These are phyloP conservation scores for Drosophila lini DNA, from an alignment of 1,140 invertebrate species.

Conservation along the genomic window DNA sequence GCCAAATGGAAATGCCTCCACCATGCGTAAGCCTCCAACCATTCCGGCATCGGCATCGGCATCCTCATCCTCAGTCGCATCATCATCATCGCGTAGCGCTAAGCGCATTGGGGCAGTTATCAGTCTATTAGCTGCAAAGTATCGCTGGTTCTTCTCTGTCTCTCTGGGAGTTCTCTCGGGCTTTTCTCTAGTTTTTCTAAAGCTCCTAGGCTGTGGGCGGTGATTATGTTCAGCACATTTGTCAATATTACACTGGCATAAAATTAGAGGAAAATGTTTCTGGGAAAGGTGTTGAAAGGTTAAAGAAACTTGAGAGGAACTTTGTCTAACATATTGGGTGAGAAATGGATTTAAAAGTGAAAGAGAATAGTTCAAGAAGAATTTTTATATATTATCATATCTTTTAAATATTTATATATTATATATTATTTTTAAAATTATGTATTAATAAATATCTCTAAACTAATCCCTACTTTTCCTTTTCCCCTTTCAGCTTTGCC, in stretches of 20 bases:
- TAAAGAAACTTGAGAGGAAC: not conserved
- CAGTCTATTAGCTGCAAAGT: slow-evolving; percentile 71
- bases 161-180: slow-evolving; percentile 8
- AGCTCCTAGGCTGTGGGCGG: slow-evolving; percentile 36
- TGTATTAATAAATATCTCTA: not conserved
- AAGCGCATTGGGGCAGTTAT: slow-evolving; percentile 74
- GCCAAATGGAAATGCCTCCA: slow-evolving; percentile 58
- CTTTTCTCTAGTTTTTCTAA: not conserved
- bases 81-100: slow-evolving; percentile 40
- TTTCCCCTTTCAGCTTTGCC: slow-evolving; percentile 15
- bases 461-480: not conserved
- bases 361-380: not conserved
- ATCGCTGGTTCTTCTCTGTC: slow-evolving; percentile 18
- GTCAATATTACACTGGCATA: slow-evolving; percentile 27
- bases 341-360: not conserved
- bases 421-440: too few species aligned
- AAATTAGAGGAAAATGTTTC: not conserved
- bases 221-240: slow-evolving; percentile 31
- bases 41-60: not conserved
- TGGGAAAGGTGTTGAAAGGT: slow-evolving; percentile 6
- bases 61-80: slow-evolving; percentile 2
- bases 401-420: too few species aligned
- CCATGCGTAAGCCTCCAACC: slow-evolving; percentile 64
- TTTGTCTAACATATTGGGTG: not conserved
- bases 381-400: not conserved